Base-by-base conservation (phyloP, 2,888 invertebrate genomes). In the Ectemnius lituratus region DNA sequence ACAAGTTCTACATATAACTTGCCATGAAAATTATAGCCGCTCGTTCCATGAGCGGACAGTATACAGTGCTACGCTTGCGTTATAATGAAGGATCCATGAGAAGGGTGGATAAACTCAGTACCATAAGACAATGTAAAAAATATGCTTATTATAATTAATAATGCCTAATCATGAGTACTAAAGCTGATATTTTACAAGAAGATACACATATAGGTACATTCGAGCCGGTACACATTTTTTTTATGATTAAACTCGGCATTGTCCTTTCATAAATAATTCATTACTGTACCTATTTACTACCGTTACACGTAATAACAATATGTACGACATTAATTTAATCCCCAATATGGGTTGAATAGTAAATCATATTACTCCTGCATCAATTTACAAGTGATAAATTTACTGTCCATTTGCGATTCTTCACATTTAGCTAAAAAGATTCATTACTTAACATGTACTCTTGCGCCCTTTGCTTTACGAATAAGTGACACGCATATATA, bases 111-210 rank as follows among this genome's bases (percentile, higher is more conserved):
- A 84, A 84, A 85, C 81, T 87, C 83, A 88, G 82, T 85, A 85
- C 85, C 84, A 83, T 82, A 82, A 89, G 87, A 86, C 87, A 81
- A 89, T 89, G 85, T 89, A 90, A 90, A 90, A 89, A 90, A 90
- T 89, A 89, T 88, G 87, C 90, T 89, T 89, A 90, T 87, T 88
- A 84, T 89, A 89, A 89, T 89, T 88, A 83, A 78, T 89, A 89
- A 88, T 86, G 84, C 83, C 88, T 89, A 88, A 86, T 87, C 83
- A 80, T 86, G 83, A 87, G 87, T 83, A 88, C 79, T 88, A 85
- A 87, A 89, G 85, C 87, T 89, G 86, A 88, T 90, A 89, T 88
- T 84, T 88, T 90, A 90, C 89, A 90, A 89, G 86, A 84, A 87
- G 85, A 85, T 88, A 85, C 86, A 88, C 85, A 82, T 84, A 85